Evolutionary conservation across 1,140 invertebrate species (phyloP).

Genomic region (Aphelinus atriplicis): DNA sequence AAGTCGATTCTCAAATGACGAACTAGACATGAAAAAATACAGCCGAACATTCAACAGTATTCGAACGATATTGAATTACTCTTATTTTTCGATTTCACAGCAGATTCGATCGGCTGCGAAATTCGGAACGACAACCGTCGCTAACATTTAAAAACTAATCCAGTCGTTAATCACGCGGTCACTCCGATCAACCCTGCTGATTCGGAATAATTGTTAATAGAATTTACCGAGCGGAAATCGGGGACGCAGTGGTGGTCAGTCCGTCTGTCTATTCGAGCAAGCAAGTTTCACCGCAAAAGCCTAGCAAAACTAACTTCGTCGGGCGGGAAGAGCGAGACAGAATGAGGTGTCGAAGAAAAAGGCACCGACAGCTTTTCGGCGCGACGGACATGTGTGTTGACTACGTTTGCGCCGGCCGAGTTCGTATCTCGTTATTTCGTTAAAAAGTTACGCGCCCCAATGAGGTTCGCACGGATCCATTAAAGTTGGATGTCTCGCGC

Average conservation of each 20-base stretch:
- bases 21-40: too few relatives aligned
- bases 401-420: too few relatives aligned
- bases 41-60: too few relatives aligned
- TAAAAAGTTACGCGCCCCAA: constrained; percentile 25
- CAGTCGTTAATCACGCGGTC: background rate
- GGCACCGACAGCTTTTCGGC: background rate
- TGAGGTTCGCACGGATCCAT: constrained; percentile 4
- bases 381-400: background rate
- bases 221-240: constrained; percentile 27
- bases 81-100: too few relatives aligned
- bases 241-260: background rate
- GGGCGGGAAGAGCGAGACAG: background rate
- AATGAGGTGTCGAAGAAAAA: constrained; percentile 12
- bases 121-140: too few relatives aligned
- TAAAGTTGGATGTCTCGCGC: background rate
- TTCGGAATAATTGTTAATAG: constrained; percentile 17
- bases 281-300: constrained; percentile 27
- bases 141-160: background rate
- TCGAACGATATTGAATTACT: too few relatives aligned
- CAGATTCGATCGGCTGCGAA: too few relatives aligned
- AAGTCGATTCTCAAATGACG: too few relatives aligned
- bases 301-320: constrained; percentile 30
- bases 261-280: background rate
- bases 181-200: background rate
- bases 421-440: constrained; percentile 16